These are phyloP conservation scores for Ataeniobius toweri DNA, from an alignment of 2,797 vertebrate species.

Conservation along the genomic window DNA sequence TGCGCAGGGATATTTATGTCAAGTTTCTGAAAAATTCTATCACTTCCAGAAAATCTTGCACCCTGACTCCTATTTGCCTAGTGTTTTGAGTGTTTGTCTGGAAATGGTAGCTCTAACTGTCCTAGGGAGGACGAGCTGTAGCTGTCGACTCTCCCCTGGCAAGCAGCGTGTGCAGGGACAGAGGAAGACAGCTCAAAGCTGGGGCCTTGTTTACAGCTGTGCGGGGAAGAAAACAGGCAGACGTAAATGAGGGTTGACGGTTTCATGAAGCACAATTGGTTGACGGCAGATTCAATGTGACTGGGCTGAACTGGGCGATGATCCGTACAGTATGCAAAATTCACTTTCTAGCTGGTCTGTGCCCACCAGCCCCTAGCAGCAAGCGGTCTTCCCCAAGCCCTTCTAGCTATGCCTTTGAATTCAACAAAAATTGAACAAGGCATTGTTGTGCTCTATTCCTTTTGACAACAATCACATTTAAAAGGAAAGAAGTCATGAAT, in stretches of 20 bases:
- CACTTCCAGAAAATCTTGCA: constrained; percentile 77
- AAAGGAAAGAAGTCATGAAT: constrained; percentile 85
- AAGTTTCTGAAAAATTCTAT: constrained; percentile 79
- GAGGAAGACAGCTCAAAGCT: constrained; percentile 85
- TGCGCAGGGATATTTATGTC: constrained; percentile 70
- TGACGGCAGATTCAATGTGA: constrained; percentile 98
- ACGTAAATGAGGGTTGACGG: constrained; percentile 98
- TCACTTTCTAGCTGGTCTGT: constrained; percentile 96
- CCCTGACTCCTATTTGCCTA: constrained; percentile 71
- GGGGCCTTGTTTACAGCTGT: constrained; percentile 91
- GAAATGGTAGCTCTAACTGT: constrained; percentile 82
- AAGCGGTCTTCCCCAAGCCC: constrained; percentile 85
- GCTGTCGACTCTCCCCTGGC: constrained; percentile 82
- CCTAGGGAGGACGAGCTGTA: constrained; percentile 78
- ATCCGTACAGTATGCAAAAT: constrained; percentile 99
- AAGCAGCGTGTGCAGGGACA: constrained; percentile 74
- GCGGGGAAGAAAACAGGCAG: constrained; percentile 88
- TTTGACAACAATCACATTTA: constrained; percentile 97
- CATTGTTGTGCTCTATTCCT: constrained; percentile 89
- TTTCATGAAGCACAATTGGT: constrained; percentile 98
- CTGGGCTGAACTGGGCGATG: constrained; percentile 98
- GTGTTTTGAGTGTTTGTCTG: constrained; percentile 78
- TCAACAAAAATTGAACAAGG: constrained; percentile 88
- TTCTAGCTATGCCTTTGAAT: constrained; percentile 87
- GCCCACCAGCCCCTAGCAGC: constrained; percentile 94